Evolutionary conservation across 2,113 vertebrate genomes (phyloP), one percentile per base, ranked within the genome.

Genomic region (Rhinoptilus africanus): DNA sequence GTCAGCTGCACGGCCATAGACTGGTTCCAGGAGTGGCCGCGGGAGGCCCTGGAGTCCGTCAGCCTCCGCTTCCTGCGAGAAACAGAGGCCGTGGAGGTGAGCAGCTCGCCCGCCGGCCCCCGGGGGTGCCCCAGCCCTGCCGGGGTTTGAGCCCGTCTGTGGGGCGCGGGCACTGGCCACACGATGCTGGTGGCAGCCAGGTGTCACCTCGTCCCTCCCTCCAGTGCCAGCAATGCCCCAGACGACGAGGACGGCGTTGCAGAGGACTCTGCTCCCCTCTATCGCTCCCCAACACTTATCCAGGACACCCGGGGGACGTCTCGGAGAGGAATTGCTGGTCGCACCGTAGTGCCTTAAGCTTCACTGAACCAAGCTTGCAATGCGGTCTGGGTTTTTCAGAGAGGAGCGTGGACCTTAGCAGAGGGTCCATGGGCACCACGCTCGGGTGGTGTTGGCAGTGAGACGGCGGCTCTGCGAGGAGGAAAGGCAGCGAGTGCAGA

Each of bases 1-100:
- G 89, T 99, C 62, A 98, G 99, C 98, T 99, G 99, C 81, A 98
- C 98, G 0, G 98, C 98, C 2, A 99, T 99, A 3, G 94, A 99
- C 92, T 99, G 99, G 99, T 99, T 99, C 97, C 99, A 99, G 1
- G 98, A 99, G 53, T 99, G 99, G 99, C 99, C 99, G 1, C 98
- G 85, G 89, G 98, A 99, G 68, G 99, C 99, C 2, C 96, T 99
- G 17, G 99, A 99, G 97, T 99, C 99, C 0, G 99, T 99, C 97
- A 99, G 99, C 97, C 97, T 99, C 73, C 93, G 98, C 72, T 99
- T 99, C 94, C 97, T 99, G 22, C 97, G 98, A 69, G 98, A 98
- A 39, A 98, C 98, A 5, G 98, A 98, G 54, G 83, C 94, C 3
- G 98, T 99, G 34, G 98, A 99, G 97, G 99, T 99, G 79, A 99